Percentiles rank a stretch among this genome's conserved stretches.
Conservation (phyloP, 1,140 invertebrate species). For the Trachelipus rathkii region DNA sequence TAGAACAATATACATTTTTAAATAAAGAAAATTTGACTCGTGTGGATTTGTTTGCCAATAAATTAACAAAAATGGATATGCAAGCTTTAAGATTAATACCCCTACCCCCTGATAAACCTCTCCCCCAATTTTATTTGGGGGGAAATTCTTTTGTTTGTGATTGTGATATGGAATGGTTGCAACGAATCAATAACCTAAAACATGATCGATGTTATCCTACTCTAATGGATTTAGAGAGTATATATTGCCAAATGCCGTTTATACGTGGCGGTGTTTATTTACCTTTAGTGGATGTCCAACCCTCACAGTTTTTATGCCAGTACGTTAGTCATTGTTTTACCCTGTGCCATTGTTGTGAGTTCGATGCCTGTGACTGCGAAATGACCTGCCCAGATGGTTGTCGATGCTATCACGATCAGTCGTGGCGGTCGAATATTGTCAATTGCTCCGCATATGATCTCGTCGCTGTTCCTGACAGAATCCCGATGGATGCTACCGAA, state of each 20-base stretch:
- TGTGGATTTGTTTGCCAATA: conserved; percentile 80
- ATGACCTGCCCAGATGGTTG: conserved; percentile 91
- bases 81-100: conserved; percentile 69
- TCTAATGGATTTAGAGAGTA: conserved; percentile 84
- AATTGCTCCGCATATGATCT: conserved; percentile 69
- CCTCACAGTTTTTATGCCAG: conserved; percentile 83
- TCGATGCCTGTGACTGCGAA: conserved; percentile 79
- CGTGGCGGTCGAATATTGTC: conserved; percentile 88
- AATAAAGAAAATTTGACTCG: conserved; percentile 75
- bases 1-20: conserved; percentile 68
- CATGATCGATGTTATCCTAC: conserved; percentile 73
- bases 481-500: conserved; percentile 92
- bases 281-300: conserved; percentile 73
- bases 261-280: conserved; percentile 64
- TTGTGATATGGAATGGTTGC: conserved; percentile 67
- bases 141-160: conserved; percentile 83
- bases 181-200: conserved; percentile 64
- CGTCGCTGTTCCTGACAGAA: conserved; percentile 69
- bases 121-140: conserved; percentile 81
- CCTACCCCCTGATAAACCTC: conserved; percentile 61
- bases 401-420: conserved; percentile 89
- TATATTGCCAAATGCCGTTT: conserved; percentile 84
- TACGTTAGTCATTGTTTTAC: conserved; percentile 91
- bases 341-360: conserved; percentile 89
- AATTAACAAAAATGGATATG: conserved; percentile 73